Evolutionary conservation across 2,888 invertebrate species (phyloP).

Genomic region (Crossocerus cetratus): DNA sequence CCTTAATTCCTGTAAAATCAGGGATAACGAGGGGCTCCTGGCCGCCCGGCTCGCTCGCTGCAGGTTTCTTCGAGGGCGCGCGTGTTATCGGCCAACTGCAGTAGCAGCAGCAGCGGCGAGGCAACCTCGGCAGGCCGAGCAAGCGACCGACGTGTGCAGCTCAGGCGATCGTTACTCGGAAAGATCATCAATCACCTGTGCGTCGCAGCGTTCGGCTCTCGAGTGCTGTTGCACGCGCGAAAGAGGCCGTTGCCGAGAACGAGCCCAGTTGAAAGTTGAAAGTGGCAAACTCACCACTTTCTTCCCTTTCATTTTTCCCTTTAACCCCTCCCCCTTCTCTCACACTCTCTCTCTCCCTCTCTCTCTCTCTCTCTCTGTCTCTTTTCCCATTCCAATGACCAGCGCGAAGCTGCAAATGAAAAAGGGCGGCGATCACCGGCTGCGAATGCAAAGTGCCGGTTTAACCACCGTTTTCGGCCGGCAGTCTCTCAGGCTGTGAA

Average conservation of each 20-base stretch:
- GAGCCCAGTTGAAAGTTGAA: slow-evolving; percentile 9
- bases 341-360: neutral
- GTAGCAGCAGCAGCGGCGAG: neutral
- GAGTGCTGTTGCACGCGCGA: slow-evolving; percentile 51
- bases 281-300: slow-evolving; percentile 29
- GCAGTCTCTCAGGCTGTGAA: neutral
- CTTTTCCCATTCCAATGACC: neutral
- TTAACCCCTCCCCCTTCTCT: neutral
- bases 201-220: slow-evolving; percentile 59
- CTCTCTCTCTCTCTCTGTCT: neutral
- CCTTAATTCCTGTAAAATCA: slow-evolving; percentile 65
- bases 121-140: slow-evolving; percentile 23
- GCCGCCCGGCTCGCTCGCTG: slow-evolving; percentile 43
- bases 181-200: slow-evolving; percentile 67
- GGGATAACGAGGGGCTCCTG: slow-evolving; percentile 60
- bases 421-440: slow-evolving; percentile 7
- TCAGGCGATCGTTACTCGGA: slow-evolving; percentile 65
- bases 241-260: slow-evolving; percentile 54
- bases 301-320: neutral
- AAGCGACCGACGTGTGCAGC: slow-evolving; percentile 54
- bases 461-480: slow-evolving; percentile 6
- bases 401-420: slow-evolving; percentile 33
- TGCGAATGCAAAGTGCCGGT: slow-evolving; percentile 15
- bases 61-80: slow-evolving; percentile 31
- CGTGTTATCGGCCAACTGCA: slow-evolving; percentile 41